Percentiles rank a stretch among this genome's conserved stretches.
Conservation (phyloP, 2,888 invertebrate genomes). For the Diadegma fenestrale region DNA sequence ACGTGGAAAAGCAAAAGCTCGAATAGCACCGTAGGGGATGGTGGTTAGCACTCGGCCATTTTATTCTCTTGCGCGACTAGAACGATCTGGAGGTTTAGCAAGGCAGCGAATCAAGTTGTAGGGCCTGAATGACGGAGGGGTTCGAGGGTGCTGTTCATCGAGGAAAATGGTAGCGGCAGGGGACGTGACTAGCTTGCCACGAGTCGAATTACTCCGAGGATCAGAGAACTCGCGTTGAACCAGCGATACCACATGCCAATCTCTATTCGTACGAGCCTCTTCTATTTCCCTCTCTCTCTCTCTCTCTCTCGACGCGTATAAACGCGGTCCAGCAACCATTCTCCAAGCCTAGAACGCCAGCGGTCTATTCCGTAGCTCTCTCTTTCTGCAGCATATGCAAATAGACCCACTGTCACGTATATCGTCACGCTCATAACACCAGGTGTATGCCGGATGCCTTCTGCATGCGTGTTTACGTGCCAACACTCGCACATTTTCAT, state of each 20-base stretch:
- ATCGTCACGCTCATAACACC: constrained; percentile 77
- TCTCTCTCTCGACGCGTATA: constrained; percentile 68
- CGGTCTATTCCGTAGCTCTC: not conserved
- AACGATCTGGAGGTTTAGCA: constrained; percentile 28
- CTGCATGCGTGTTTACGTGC: constrained; percentile 35
- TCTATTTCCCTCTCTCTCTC: constrained; percentile 59
- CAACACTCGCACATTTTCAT: constrained; percentile 55
- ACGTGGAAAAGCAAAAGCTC: constrained; percentile 67
- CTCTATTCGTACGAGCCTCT: constrained; percentile 73
- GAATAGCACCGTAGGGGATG: constrained; percentile 63
- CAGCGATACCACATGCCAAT: constrained; percentile 82
- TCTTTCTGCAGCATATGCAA: constrained; percentile 42
- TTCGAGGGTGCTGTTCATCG: constrained; percentile 69
- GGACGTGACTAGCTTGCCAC: constrained; percentile 81
- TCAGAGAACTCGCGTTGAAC: constrained; percentile 69
- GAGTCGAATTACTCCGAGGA: constrained; percentile 78
- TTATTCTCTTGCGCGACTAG: constrained; percentile 66
- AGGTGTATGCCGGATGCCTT: constrained; percentile 70
- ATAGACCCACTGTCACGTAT: constrained; percentile 73
- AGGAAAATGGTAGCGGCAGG: constrained; percentile 76
- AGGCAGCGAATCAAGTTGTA: constrained; percentile 56
- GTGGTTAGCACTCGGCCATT: constrained; percentile 66
- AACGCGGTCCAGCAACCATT: constrained; percentile 43
- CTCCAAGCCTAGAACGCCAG: constrained; percentile 46
- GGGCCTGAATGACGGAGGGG: constrained; percentile 4